Evolutionary conservation across 2,888 invertebrate genomes (phyloP).

Genomic region (Linnaemya tessellans): DNA sequence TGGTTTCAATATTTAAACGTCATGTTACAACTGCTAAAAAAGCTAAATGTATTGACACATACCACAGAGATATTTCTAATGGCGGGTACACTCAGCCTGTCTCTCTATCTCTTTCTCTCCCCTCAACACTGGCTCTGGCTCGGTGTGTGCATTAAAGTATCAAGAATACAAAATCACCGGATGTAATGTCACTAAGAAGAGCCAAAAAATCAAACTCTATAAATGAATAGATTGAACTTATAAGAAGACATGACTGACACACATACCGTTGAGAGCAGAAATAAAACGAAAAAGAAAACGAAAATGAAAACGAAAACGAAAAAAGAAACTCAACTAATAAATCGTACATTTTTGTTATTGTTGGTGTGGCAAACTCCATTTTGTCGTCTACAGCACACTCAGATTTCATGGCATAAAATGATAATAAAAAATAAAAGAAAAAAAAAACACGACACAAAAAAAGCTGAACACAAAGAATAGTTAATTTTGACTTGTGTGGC

Average conservation of each 20-base stretch:
- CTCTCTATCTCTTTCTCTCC: too few species aligned
- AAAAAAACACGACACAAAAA: not conserved
- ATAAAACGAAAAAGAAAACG: not conserved
- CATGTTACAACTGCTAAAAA: constrained; percentile 45
- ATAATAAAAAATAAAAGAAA: not conserved
- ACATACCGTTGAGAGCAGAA: constrained; percentile 26
- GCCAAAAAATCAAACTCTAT: constrained; percentile 62
- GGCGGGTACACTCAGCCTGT: too few species aligned
- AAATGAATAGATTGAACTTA: constrained; percentile 66
- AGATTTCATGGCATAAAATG: constrained; percentile 25
- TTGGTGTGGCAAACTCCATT: constrained; percentile 30
- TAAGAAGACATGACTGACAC: constrained; percentile 50
- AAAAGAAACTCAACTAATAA: constrained; percentile 50
- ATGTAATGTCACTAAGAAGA: constrained; percentile 61
- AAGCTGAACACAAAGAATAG: constrained; percentile 52
- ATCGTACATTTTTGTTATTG: constrained; percentile 4
- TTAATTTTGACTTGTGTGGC: constrained; percentile 62
- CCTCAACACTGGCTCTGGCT: not conserved
- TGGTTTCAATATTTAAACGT: constrained; percentile 60
- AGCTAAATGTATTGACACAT: constrained; percentile 56
- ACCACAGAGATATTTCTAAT: constrained; percentile 25
- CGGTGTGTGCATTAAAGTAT: constrained; percentile 6
- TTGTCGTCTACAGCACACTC: constrained; percentile 42
- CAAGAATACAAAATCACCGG: constrained; percentile 56
- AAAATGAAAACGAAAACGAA: not conserved